Percentiles rank a stretch among this genome's conserved stretches.
phyloP scores from a whole-genome alignment of 2,797 vertebrate genomes.

The Enteromius paludinosus region DNA sequence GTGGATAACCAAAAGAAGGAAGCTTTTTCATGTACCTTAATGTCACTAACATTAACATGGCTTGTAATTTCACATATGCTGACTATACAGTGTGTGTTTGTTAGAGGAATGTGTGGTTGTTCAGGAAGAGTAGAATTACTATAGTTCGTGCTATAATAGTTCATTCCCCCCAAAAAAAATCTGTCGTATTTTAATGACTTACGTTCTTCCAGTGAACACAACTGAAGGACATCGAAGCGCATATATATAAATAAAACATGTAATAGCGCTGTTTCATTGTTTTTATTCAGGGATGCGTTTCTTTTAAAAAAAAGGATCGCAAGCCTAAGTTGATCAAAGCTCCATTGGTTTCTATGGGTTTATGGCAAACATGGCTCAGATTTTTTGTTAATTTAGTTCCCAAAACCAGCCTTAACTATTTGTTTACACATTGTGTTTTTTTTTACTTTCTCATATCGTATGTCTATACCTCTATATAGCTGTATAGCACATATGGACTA shows the following conservation, averaged over 20 bases:
- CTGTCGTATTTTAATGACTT: background rate
- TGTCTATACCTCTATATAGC: background rate
- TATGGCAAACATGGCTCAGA: background rate
- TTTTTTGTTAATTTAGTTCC: too few relatives aligned
- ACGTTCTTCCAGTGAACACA: background rate
- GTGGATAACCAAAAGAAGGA: conserved; percentile 36
- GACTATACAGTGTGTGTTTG: conserved; percentile 20
- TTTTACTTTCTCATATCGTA: background rate
- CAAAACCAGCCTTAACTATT: background rate
- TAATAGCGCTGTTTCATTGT: background rate
- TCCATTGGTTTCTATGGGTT: background rate
- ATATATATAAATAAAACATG: background rate
- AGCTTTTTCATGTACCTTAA: conserved; percentile 31
- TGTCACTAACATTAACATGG: conserved; percentile 38
- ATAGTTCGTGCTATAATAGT: background rate
- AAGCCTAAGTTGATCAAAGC: background rate
- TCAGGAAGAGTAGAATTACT: conserved; percentile 22
- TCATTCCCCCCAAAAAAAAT: background rate
- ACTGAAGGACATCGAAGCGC: background rate
- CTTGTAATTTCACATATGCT: conserved; percentile 24
- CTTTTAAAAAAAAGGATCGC: background rate
- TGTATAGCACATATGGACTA: background rate
- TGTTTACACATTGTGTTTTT: background rate
- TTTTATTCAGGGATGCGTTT: background rate
- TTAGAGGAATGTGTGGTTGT: conserved; percentile 28